Evolutionary conservation across 2,797 vertebrate genomes (phyloP).

Genomic region (Tauraco hartlaubi): DNA sequence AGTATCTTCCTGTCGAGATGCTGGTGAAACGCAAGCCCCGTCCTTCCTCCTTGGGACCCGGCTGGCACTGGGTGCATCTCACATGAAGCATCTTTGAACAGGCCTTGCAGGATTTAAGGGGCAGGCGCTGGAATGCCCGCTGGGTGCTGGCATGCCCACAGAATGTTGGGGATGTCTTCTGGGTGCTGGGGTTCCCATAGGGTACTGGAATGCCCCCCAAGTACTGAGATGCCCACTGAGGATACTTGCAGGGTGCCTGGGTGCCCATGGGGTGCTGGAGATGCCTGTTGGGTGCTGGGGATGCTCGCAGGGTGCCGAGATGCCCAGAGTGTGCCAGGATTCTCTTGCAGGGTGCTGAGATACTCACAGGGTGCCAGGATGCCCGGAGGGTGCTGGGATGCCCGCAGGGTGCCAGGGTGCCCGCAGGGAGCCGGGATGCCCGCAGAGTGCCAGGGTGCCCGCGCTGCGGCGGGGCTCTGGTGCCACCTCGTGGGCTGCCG

Average conservation of each 20-base stretch:
- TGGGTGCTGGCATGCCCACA: neutral
- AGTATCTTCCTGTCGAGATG: neutral
- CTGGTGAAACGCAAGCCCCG: neutral
- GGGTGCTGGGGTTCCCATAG: no score
- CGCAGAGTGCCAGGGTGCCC: neutral
- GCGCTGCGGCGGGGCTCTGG: constrained; percentile 13
- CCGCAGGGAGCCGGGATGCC: no score
- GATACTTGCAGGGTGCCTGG: no score
- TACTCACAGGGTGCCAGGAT: no score
- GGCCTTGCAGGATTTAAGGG: neutral
- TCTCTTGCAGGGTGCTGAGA: no score
- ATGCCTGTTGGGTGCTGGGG: neutral
- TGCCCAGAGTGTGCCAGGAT: neutral
- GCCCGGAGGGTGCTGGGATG: neutral
- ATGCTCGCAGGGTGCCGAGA: neutral
- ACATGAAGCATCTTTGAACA: neutral
- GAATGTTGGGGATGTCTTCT: no score
- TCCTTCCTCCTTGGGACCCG: neutral
- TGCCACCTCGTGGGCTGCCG: constrained; percentile 64
- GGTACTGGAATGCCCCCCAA: no score
- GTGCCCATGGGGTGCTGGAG: neutral
- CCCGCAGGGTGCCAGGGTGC: neutral
- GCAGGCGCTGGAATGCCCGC: neutral
- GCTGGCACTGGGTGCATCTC: neutral
- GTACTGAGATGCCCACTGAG: no score